Conservation (phyloP, 2,888 invertebrate species). For the Eristalis tenax region DNA sequence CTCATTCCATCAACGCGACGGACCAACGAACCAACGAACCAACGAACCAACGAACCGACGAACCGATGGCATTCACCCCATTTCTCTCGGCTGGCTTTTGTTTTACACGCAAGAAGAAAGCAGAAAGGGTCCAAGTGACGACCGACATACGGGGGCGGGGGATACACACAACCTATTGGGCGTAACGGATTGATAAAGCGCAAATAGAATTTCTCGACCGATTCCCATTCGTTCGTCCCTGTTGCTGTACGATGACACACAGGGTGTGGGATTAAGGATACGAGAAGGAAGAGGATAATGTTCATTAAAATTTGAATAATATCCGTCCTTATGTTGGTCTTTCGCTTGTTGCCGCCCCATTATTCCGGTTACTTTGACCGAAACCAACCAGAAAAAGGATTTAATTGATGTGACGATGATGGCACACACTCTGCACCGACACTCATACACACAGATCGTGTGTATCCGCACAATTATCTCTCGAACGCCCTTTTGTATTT, state of each 20-base stretch:
- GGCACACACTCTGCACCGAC: constrained; percentile 33
- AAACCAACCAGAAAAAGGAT: constrained; percentile 69
- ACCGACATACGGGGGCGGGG: constrained; percentile 13
- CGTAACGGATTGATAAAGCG: constrained; percentile 68
- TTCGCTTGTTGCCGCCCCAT: constrained; percentile 59
- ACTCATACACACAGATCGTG: constrained; percentile 11
- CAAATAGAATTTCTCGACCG: constrained; percentile 59
- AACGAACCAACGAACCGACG: too few relatives aligned
- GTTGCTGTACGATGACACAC: not conserved
- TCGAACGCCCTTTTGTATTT: not conserved
- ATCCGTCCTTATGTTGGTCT: constrained; percentile 35
- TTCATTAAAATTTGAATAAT: constrained; percentile 68
- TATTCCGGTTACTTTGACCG: constrained; percentile 66
- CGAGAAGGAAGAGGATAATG: not conserved
- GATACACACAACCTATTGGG: constrained; percentile 65
- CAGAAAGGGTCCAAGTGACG: too few relatives aligned
- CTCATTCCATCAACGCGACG: not conserved
- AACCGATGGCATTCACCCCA: not conserved
- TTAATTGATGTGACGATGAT: constrained; percentile 63
- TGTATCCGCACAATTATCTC: constrained; percentile 32
- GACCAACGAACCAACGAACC: too few relatives aligned
- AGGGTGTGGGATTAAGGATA: too few relatives aligned
- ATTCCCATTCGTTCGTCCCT: not conserved
- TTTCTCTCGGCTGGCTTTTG: constrained; percentile 4
- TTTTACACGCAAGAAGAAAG: not conserved